Evolutionary conservation across 2,888 invertebrate genomes (phyloP), one percentile per base, ranked within the genome.

Genomic region (Cyclophora albipunctata): DNA sequence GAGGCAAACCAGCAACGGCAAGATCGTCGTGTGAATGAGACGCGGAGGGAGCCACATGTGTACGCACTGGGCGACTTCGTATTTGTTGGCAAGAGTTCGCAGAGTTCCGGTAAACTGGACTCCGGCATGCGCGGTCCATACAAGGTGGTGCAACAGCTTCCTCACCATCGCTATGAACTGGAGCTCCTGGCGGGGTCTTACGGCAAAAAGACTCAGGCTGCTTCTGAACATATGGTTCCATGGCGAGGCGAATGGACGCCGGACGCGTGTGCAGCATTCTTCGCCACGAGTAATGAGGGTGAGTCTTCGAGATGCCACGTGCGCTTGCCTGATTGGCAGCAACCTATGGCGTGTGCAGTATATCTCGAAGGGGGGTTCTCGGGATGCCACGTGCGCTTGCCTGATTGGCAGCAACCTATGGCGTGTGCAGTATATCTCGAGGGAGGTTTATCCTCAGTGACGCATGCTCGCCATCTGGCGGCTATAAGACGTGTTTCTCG

Each of bases 51-150:
- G 3, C 48, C 45, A 2, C 20, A 53, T 6, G 47, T 47, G 1
- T 40, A 33, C 3, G 34, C 48, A 3, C 7, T 61, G 0, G 42
- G 49, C 4, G 53, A 54, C 7, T 6, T 49, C 0, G 64, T 58
- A 0, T 66, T 63, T 40, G 63, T 63, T 0, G 53, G 46, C 3
- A 63, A 64, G 34, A 34, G 42, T 3, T 40, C 57, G 0, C 60
- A 64, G 40, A 43, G 50, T 0, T 48, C 55, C 0, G 61, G 60
- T 1, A 61, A 63, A 34, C 51, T 62, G 0, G 62, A 62, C 40
- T 46, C 56, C 0, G 55, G 55, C 0, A 59, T 60, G 58, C 46
- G 60, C 3, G 59, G 58, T 0, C 59, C 60, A 5, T 60, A 63
- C 41, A 40, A 40, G 0, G 54, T 60, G 0, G 33, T 45, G 1